Evolutionary conservation across 2,888 invertebrate genomes (phyloP).

Genomic region (Eustalomyia histrio): DNA sequence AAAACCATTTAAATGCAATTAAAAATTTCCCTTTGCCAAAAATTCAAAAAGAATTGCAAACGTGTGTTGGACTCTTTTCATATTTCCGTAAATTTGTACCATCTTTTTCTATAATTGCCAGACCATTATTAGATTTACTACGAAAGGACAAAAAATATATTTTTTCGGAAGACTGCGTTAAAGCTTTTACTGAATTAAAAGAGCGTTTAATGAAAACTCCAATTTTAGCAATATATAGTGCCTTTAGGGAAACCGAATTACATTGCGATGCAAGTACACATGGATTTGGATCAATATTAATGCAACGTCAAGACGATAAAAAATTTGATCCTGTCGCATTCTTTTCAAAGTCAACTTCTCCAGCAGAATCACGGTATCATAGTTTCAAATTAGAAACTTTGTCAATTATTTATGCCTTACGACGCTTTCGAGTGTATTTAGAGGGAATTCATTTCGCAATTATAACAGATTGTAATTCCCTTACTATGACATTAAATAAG

Average conservation of each 20-base stretch:
- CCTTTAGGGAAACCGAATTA: no score
- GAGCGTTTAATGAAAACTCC: no score
- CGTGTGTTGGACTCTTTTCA: neutral
- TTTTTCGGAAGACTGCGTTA: neutral
- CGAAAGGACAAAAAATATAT: neutral
- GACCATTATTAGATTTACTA: no score
- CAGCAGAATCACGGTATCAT: conserved; percentile 68
- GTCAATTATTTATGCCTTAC: conserved; percentile 68
- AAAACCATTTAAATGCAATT: no score
- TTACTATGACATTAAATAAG: no score
- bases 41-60: neutral
- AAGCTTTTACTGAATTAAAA: neutral
- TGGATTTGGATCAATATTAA: no score
- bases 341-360: conserved; percentile 70
- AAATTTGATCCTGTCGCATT: conserved; percentile 74
- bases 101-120: no score
- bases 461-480: no score
- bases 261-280: no score
- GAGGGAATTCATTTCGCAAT: no score
- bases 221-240: no score
- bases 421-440: no score
- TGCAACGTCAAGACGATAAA: conserved; percentile 67
- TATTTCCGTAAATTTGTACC: neutral
- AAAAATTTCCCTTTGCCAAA: neutral
- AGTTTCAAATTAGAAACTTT: conserved; percentile 72